Conservation (phyloP, 1,140 invertebrate genomes). For the Drosophila biarmipes region DNA sequence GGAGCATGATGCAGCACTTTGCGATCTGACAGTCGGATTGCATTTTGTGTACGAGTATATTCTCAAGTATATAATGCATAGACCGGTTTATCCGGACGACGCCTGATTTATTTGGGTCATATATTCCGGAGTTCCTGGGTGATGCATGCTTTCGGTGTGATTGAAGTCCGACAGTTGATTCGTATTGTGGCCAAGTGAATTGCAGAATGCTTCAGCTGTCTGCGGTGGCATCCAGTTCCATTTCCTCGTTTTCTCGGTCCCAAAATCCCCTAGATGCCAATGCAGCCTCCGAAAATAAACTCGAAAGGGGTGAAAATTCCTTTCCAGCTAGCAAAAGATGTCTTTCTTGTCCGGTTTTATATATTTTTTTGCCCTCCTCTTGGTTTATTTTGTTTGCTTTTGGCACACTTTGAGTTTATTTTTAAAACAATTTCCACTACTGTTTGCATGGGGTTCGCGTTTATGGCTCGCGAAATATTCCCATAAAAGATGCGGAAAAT, state of each 20-base stretch:
- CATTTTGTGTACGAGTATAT: constrained; percentile 10
- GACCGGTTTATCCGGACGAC: constrained; percentile 55
- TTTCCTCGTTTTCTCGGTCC: constrained; percentile 8
- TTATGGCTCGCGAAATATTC: constrained; percentile 28
- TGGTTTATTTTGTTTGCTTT: constrained; percentile 24
- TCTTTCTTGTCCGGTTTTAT: constrained; percentile 41
- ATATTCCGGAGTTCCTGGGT: constrained; percentile 25
- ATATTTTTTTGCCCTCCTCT: constrained; percentile 9
- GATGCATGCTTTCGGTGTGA: constrained; percentile 58
- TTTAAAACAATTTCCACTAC: constrained; percentile 57
- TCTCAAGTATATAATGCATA: constrained; percentile 17
- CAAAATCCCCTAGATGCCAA: constrained; percentile 37
- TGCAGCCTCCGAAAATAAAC: constrained; percentile 40
- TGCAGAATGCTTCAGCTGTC: constrained; percentile 35
- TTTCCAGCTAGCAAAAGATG: constrained; percentile 32
- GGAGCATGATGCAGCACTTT: constrained; percentile 62
- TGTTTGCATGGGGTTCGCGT: constrained; percentile 19
- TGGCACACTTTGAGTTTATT: constrained; percentile 76
- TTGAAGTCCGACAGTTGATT: constrained; percentile 73
- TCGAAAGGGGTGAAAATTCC: constrained; percentile 44
- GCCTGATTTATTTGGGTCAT: constrained; percentile 59
- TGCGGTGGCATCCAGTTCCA: constrained; percentile 16
- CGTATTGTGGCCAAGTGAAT: constrained; percentile 59
- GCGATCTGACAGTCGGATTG: constrained; percentile 54
- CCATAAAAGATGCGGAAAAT: constrained; percentile 41